A percentile compares a stretch with the other conserved stretches of the same genome.
phyloP scores from a whole-genome alignment of 2,888 invertebrate species.

The Nebria brevicollis region DNA sequence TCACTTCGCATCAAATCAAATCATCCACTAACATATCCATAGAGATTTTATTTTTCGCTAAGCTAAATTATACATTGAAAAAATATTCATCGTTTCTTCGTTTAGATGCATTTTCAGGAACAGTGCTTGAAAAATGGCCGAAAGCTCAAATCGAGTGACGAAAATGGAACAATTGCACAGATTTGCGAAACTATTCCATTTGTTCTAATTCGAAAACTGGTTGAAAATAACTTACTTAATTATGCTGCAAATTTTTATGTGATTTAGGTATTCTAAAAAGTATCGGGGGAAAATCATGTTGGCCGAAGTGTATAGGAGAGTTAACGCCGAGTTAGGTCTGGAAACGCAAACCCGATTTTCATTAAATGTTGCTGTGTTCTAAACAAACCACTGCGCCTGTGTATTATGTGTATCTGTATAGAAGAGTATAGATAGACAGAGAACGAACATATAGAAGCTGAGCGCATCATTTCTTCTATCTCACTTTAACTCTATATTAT shows the following conservation, averaged over 20 bases:
- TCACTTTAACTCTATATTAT: background rate
- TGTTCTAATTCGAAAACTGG: too few species aligned
- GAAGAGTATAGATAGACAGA: background rate
- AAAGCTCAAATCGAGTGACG: too few species aligned
- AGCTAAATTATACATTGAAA: too few species aligned
- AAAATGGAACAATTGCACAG: too few species aligned
- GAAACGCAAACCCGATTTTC: slow-evolving; percentile 58
- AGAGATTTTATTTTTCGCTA: too few species aligned
- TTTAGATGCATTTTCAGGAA: too few species aligned
- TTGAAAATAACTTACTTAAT: too few species aligned
- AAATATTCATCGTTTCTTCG: too few species aligned
- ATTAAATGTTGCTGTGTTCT: slow-evolving; percentile 56
- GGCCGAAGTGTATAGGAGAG: slow-evolving; percentile 17
- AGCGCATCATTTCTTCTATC: background rate
- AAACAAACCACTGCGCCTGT: slow-evolving; percentile 51
- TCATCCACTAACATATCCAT: background rate
- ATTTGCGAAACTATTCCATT: too few species aligned
- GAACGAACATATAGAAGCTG: background rate
- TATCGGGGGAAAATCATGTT: slow-evolving; percentile 12
- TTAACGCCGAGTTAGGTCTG: slow-evolving; percentile 23
- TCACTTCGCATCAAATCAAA: background rate
- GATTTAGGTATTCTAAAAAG: background rate
- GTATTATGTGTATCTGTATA: slow-evolving; percentile 9
- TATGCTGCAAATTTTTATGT: too few species aligned
- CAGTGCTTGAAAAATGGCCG: too few species aligned